These are phyloP conservation scores for Yponomeuta malinellus DNA, from an alignment of 2,888 invertebrate species.

Conservation along the genomic window DNA sequence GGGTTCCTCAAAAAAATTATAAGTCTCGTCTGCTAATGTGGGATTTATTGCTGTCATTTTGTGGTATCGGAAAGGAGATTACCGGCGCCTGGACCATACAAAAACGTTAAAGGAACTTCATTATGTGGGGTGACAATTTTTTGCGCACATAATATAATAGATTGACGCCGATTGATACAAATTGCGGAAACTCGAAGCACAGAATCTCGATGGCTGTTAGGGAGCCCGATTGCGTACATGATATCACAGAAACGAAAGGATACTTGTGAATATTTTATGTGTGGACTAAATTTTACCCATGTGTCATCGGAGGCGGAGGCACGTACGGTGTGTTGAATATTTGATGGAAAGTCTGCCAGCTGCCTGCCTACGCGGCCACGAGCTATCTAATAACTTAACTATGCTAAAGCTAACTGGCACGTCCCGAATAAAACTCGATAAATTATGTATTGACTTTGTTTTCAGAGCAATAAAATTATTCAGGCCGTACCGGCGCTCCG, in stretches of 20 bases:
- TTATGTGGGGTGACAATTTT: conserved; percentile 10
- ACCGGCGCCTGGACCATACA: conserved; percentile 36
- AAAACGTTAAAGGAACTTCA: conserved; percentile 21
- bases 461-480: conserved; percentile 44
- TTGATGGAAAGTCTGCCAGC: conserved; percentile 51
- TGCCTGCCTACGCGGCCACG: conserved; percentile 32
- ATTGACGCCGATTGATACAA: neutral
- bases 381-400: conserved; percentile 53
- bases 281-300: conserved; percentile 50
- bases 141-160: neutral
- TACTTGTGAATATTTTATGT: conserved; percentile 42
- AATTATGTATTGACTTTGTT: conserved; percentile 46
- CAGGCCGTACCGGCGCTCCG: conserved; percentile 40
- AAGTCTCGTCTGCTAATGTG: conserved; percentile 46
- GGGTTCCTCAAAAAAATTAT: conserved; percentile 36
- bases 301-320: conserved; percentile 47
- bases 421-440: conserved; percentile 49
- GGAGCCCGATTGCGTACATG: conserved; percentile 10
- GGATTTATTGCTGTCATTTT: conserved; percentile 56
- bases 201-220: neutral
- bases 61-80: conserved; percentile 59
- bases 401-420: conserved; percentile 51
- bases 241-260: conserved; percentile 33
- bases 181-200: neutral
- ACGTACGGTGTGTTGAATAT: conserved; percentile 46